Percentiles rank a stretch among this genome's conserved stretches.
These are phyloP conservation scores for Hymenopus coronatus DNA, from an alignment of 2,888 invertebrate genomes.

Conservation along the genomic window DNA sequence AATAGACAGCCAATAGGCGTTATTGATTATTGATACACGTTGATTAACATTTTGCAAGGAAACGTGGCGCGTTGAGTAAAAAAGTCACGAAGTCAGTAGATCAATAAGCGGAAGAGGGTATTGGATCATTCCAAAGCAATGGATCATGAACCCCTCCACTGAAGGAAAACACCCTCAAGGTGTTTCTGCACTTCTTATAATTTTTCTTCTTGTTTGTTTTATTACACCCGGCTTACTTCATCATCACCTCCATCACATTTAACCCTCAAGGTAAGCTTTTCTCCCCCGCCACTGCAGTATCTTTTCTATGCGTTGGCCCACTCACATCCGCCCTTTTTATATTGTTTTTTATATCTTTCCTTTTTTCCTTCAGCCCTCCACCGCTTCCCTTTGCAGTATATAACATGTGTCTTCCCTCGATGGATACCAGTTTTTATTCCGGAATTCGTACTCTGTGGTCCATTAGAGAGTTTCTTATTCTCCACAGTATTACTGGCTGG, in stretches of 20 bases:
- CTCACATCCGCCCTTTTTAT: neutral
- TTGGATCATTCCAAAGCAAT: neutral
- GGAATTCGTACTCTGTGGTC: neutral
- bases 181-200: constrained; percentile 1
- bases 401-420: neutral
- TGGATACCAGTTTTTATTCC: neutral
- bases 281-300: neutral
- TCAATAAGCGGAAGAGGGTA: neutral
- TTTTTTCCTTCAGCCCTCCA: neutral
- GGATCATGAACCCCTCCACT: neutral
- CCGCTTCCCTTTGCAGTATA: neutral
- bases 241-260: neutral
- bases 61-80: neutral
- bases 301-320: neutral
- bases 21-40: neutral
- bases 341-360: constrained; percentile 3
- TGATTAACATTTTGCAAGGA: neutral
- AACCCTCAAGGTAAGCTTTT: neutral
- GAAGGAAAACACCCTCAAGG: neutral
- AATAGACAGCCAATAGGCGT: neutral
- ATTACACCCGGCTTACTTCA: neutral
- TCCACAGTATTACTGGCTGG: too few species aligned
- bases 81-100: neutral
- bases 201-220: neutral
- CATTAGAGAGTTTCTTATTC: too few species aligned